phyloP scores from a whole-genome alignment of 2,113 vertebrate species.

The Casuarius casuarius region DNA sequence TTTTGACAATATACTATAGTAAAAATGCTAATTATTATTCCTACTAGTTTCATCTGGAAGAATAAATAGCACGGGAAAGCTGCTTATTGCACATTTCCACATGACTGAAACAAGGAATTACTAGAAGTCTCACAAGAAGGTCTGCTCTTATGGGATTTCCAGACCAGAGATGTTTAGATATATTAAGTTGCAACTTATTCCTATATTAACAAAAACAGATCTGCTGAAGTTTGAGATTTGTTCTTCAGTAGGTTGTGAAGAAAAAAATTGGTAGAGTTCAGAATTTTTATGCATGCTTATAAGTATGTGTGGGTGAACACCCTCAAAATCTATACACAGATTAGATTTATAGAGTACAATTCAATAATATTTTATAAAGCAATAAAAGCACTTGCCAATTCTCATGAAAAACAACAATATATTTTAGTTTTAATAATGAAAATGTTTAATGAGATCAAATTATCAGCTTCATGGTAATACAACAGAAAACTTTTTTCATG shows the following conservation, averaged over 20 bases:
- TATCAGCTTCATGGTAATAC: constrained; percentile 61
- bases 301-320: constrained; percentile 15
- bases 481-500: constrained; percentile 56
- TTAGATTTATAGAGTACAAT: constrained; percentile 78
- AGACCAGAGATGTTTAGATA: constrained; percentile 34
- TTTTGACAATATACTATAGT: background rate
- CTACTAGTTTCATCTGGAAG: background rate
- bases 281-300: constrained; percentile 72
- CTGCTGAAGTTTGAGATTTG: constrained; percentile 4
- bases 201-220: constrained; percentile 12
- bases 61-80: background rate
- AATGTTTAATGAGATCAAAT: constrained; percentile 72
- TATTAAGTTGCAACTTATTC: constrained; percentile 40
- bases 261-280: constrained; percentile 29
- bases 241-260: constrained; percentile 31
- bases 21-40: background rate
- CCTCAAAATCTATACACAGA: constrained; percentile 76
- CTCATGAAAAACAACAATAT: constrained; percentile 77
- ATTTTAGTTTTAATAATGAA: constrained; percentile 79
- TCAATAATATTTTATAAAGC: constrained; percentile 80
- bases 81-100: background rate
- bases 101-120: background rate
- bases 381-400: constrained; percentile 74
- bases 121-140: constrained; percentile 10
- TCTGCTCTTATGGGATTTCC: background rate